Percentiles rank a stretch among this genome's conserved stretches.
These are phyloP conservation scores for Panulirus ornatus DNA, from an alignment of 1,140 invertebrate species.

Conservation along the genomic window DNA sequence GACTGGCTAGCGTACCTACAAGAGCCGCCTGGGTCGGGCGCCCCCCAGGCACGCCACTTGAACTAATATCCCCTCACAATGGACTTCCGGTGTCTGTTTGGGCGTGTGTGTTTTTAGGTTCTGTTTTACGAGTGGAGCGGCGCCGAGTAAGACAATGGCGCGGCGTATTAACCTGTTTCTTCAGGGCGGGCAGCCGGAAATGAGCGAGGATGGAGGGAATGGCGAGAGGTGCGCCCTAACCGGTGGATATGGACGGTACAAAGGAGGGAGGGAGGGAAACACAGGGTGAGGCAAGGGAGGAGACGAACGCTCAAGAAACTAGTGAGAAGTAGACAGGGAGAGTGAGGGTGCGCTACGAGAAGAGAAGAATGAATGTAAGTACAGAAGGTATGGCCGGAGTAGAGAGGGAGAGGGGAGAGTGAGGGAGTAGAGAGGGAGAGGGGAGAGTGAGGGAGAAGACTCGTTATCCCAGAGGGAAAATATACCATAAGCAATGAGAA, in stretches of 20 bases:
- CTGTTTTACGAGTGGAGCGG: conserved; percentile 61
- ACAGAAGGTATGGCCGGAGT: background rate
- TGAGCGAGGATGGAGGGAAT: conserved; percentile 27
- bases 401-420: background rate
- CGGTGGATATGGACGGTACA: background rate
- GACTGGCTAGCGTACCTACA: background rate
- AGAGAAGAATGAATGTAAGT: background rate
- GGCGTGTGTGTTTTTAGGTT: conserved; percentile 59
- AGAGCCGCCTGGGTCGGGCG: background rate
- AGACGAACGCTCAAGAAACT: no score
- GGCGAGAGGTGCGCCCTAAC: background rate
- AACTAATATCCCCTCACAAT: conserved; percentile 70
- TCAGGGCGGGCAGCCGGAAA: conserved; percentile 56
- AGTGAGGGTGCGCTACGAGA: background rate
- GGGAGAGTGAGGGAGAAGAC: background rate
- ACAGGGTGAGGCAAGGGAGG: no score
- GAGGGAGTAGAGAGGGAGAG: background rate
- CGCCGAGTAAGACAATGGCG: conserved; percentile 53
- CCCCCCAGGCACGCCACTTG: conserved; percentile 59
- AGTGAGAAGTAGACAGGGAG: background rate
- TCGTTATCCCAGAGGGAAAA: no score
- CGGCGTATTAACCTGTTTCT: conserved; percentile 63
- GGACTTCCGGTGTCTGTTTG: conserved; percentile 62
- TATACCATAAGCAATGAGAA: background rate
- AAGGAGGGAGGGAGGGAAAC: background rate